Conservation (phyloP, 92 coral and sea anemone genomes). For the Micromussa lordhowensis region DNA sequence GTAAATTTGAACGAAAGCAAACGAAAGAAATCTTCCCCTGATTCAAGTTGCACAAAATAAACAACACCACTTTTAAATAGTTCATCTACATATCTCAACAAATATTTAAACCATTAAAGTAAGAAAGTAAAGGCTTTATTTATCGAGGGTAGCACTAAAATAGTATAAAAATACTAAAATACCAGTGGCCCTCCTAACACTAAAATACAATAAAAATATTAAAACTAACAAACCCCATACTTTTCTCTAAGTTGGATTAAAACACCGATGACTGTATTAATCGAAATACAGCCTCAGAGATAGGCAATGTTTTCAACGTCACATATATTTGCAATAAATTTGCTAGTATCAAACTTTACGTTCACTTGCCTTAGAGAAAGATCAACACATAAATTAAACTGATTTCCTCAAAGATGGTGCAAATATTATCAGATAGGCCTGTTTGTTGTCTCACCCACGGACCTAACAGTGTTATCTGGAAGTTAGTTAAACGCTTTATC, state of each 20-base stretch:
- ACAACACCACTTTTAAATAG: background rate
- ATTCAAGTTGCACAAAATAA: background rate
- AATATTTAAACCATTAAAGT: background rate
- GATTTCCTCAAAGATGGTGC: constrained; percentile 20
- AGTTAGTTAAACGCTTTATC: background rate
- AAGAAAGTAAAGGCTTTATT: too few relatives aligned
- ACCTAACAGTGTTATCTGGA: background rate
- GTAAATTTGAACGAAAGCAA: background rate
- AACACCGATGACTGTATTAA: background rate
- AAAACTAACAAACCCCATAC: background rate
- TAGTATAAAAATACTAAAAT: too few relatives aligned
- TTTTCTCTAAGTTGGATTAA: background rate
- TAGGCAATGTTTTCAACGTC: background rate
- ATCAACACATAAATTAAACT: background rate
- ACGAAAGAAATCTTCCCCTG: background rate
- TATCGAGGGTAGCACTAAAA: too few relatives aligned
- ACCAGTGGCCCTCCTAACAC: too few relatives aligned
- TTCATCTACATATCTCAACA: background rate
- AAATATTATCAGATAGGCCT: constrained; percentile 7
- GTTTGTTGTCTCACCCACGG: background rate
- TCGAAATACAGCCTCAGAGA: background rate
- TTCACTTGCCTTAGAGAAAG: background rate
- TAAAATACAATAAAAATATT: too few relatives aligned
- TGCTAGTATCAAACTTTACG: background rate
- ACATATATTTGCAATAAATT: background rate